These are phyloP conservation scores for Dromas ardeola DNA, from an alignment of 2,113 vertebrate genomes.

Conservation along the genomic window DNA sequence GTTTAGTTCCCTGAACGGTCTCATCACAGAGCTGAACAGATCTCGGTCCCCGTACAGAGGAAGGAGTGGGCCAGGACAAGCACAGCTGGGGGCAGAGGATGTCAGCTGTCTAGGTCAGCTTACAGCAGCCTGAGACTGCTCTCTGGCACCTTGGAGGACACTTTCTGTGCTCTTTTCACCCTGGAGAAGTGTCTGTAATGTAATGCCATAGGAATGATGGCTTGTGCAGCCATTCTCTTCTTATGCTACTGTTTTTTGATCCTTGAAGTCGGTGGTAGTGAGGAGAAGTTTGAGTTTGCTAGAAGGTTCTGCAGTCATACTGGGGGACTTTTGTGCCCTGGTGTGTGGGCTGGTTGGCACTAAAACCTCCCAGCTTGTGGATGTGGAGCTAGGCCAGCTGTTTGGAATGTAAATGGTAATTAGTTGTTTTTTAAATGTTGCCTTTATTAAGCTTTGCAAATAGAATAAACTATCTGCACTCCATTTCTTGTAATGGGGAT, in stretches of 20 bases:
- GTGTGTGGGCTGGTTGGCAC: constrained; percentile 17
- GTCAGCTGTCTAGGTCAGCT: not conserved
- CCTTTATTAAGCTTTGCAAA: not conserved
- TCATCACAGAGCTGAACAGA: not conserved
- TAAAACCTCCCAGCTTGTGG: not conserved
- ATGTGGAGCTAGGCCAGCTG: constrained; percentile 12
- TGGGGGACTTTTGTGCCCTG: not conserved
- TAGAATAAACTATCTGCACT: not conserved
- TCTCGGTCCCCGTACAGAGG: not conserved
- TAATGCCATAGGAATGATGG: not conserved
- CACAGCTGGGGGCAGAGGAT: not conserved
- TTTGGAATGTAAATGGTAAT: not conserved
- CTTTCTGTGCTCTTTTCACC: not conserved
- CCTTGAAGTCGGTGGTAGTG: not conserved
- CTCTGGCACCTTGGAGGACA: not conserved
- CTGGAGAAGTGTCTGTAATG: not conserved
- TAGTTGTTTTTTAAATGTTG: not conserved
- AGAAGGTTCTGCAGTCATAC: not conserved
- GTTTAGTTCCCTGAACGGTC: not conserved
- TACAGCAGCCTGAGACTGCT: not conserved
- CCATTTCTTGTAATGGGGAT: not conserved
- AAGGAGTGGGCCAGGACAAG: not conserved
- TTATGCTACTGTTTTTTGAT: not conserved
- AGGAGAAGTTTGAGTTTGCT: not conserved
- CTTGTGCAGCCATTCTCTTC: not conserved